phyloP scores from a whole-genome alignment of 2,888 invertebrate genomes.

The Rotaria macrura region DNA sequence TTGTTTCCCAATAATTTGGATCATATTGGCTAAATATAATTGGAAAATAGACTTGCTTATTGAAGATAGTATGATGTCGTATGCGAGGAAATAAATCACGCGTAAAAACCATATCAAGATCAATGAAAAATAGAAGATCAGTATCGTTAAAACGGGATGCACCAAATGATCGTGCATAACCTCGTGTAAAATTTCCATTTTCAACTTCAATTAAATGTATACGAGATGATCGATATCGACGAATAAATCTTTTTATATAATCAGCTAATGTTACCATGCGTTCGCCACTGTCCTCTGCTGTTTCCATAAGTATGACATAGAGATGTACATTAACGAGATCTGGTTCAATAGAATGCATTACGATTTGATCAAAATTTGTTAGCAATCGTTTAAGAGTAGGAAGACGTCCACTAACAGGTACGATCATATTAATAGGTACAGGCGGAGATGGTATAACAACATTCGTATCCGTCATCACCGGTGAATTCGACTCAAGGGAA shows the following conservation, averaged over 20 bases:
- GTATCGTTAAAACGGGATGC: conserved; percentile 52
- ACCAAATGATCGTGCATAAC: conserved; percentile 59
- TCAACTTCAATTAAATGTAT: conserved; percentile 19
- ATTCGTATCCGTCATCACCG: neutral
- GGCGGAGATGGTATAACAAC: neutral
- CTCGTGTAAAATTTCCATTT: conserved; percentile 28
- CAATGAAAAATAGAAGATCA: conserved; percentile 76
- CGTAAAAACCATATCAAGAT: conserved; percentile 85
- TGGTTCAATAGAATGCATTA: neutral
- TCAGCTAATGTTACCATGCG: neutral
- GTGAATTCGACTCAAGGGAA: neutral
- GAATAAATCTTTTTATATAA: conserved; percentile 16
- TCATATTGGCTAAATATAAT: conserved; percentile 80
- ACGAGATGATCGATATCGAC: neutral
- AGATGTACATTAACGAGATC: neutral
- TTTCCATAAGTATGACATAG: neutral
- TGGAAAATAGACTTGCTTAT: conserved; percentile 69
- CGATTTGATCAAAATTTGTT: conserved; percentile 1
- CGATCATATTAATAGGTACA: neutral
- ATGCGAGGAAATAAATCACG: conserved; percentile 62
- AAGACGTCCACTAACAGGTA: neutral
- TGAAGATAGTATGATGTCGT: conserved; percentile 48
- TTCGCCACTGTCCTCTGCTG: conserved; percentile 24
- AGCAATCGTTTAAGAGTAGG: neutral
- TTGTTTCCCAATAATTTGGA: conserved; percentile 14